phyloP scores from a whole-genome alignment of 2,113 vertebrate genomes.

The Sapajus apella region DNA sequence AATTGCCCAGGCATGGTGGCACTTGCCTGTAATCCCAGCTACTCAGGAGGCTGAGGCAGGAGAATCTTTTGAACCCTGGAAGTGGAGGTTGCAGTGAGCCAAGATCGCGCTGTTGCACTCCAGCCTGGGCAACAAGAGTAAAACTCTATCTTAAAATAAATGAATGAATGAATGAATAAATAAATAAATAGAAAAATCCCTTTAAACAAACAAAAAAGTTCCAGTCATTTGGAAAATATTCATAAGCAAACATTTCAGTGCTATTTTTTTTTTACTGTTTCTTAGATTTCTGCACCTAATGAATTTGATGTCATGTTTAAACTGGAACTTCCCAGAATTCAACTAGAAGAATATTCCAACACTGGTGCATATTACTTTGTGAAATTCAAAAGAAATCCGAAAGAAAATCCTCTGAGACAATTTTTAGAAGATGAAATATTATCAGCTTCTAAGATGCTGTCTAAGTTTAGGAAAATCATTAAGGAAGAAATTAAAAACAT shows the following conservation, averaged over 20 bases:
- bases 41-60: too few species aligned
- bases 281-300: conserved; percentile 83
- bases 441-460: conserved; percentile 82
- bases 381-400: conserved; percentile 79
- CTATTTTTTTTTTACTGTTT: neutral
- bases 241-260: neutral
- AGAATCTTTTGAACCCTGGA: too few species aligned
- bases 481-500: conserved; percentile 79
- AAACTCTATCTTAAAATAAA: too few species aligned
- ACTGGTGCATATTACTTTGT: conserved; percentile 80
- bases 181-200: too few species aligned
- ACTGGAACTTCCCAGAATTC: conserved; percentile 74
- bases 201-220: too few species aligned
- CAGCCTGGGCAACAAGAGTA: too few species aligned
- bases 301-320: conserved; percentile 88
- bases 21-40: too few species aligned
- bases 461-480: conserved; percentile 80
- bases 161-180: too few species aligned
- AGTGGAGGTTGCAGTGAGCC: too few species aligned
- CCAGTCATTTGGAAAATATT: conserved; percentile 6
- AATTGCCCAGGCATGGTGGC: too few species aligned
- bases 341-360: conserved; percentile 64
- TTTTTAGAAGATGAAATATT: conserved; percentile 80
- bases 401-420: conserved; percentile 48
- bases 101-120: too few species aligned